Evolutionary conservation across 1,140 invertebrate genomes (phyloP).

Genomic region (Ruditapes philippinarum): DNA sequence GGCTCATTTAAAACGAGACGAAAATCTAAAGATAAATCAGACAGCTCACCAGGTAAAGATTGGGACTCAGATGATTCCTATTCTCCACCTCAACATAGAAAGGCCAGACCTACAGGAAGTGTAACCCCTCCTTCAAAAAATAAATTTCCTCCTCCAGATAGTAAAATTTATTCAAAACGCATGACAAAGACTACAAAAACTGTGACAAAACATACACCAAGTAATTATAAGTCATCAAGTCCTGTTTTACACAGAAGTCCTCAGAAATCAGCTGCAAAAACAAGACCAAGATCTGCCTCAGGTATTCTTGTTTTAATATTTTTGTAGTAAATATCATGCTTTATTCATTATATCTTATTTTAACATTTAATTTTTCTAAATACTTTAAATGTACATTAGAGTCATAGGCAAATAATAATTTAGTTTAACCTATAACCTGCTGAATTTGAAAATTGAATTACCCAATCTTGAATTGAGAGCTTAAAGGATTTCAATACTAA

Average conservation of each 20-base stretch:
- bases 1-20: constrained; percentile 28
- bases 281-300: constrained; percentile 44
- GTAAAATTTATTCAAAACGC: not conserved
- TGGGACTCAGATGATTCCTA: constrained; percentile 40
- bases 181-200: not conserved
- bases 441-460: no score
- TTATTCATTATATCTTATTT: no score
- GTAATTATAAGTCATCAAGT: constrained; percentile 3
- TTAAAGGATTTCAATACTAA: no score
- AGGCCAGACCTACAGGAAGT: not conserved
- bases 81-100: not conserved
- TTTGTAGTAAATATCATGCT: no score
- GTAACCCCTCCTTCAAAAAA: not conserved
- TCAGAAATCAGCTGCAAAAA: not conserved
- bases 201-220: not conserved
- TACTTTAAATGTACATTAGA: no score
- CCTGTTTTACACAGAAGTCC: not conserved
- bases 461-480: no score
- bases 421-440: no score
- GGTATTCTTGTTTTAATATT: no score
- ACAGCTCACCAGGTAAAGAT: not conserved
- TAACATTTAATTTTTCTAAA: no score
- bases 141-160: not conserved
- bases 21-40: constrained; percentile 42
- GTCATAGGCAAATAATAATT: no score